These are phyloP conservation scores for Drosophila meridiana DNA, from an alignment of 2,888 invertebrate genomes.

Conservation along the genomic window DNA sequence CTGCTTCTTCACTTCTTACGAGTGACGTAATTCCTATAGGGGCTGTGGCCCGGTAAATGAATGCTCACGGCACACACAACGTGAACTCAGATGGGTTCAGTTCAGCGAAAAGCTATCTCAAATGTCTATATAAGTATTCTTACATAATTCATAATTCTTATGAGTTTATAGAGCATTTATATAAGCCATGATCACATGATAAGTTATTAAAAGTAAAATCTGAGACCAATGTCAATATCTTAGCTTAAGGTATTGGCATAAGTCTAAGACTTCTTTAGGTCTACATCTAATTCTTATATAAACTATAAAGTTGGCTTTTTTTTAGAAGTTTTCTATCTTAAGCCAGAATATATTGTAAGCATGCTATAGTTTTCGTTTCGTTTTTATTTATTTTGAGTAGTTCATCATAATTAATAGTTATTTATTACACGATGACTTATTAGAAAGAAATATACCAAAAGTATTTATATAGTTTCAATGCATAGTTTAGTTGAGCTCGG, in stretches of 20 bases:
- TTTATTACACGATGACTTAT: not conserved
- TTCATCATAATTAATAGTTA: no score
- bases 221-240: not conserved
- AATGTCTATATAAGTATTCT: not conserved
- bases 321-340: not conserved
- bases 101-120: not conserved
- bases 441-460: not conserved
- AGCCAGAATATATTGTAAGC: not conserved
- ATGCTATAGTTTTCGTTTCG: not conserved
- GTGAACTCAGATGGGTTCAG: conserved; percentile 22
- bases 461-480: not conserved
- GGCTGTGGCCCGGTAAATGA: conserved; percentile 45
- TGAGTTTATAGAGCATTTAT: not conserved
- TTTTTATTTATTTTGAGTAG: not conserved
- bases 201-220: not conserved
- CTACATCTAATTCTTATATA: not conserved
- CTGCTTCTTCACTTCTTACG: conserved; percentile 32
- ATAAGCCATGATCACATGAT: not conserved
- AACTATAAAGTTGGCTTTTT: not conserved
- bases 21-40: conserved; percentile 62
- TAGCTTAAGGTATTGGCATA: no score
- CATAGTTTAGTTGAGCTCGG: not conserved
- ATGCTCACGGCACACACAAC: conserved; percentile 17
- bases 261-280: not conserved
- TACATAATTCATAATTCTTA: not conserved